Evolutionary conservation across 2,797 vertebrate genomes (phyloP).

Genomic region (Dipus sagitta): DNA sequence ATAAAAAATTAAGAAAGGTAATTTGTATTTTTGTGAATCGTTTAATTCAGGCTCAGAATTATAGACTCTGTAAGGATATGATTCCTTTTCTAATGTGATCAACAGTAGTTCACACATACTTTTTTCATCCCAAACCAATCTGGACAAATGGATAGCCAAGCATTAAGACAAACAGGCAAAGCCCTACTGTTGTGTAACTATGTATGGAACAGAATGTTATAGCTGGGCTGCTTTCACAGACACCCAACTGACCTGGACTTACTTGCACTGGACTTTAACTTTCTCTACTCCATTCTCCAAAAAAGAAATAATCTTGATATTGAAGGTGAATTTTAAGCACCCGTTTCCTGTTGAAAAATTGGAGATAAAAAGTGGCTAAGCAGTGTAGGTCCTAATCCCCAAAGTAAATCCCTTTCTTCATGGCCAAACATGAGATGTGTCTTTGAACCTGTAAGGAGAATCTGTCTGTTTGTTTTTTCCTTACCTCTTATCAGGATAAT

Average conservation of each 20-base stretch:
- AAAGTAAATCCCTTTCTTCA: too few species aligned
- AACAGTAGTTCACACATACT: neutral
- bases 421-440: too few species aligned
- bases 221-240: neutral
- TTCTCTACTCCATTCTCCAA: neutral
- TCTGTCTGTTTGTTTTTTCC: too few species aligned
- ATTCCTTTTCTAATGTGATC: neutral
- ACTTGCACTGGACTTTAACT: neutral
- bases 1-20: slow-evolving; percentile 54
- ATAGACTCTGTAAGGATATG: neutral
- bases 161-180: neutral
- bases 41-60: slow-evolving; percentile 8
- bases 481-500: too few species aligned
- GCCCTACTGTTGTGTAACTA: neutral
- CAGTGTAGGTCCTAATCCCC: too few species aligned
- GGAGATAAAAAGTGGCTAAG: too few species aligned
- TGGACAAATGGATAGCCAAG: neutral
- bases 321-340: neutral
- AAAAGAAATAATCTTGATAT: neutral
- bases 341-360: neutral
- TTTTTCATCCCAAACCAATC: neutral
- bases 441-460: too few species aligned
- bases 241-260: neutral
- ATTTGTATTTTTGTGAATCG: slow-evolving; percentile 7
- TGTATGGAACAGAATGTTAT: neutral